Percentiles rank a stretch among this genome's conserved stretches.
Evolutionary conservation across 2,888 invertebrate species (phyloP).

Genomic region (Torymus auratus): DNA sequence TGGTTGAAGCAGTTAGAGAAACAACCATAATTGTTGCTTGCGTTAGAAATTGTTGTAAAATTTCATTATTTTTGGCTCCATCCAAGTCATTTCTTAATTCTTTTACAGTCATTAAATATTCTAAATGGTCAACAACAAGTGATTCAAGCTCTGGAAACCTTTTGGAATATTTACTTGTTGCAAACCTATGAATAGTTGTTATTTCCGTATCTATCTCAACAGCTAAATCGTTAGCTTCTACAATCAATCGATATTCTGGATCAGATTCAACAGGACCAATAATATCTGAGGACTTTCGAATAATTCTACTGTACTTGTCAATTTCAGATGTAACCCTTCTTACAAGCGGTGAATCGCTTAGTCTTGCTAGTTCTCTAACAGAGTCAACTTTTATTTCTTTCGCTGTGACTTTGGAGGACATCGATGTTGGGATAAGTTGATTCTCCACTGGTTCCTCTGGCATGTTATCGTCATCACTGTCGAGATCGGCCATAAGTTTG

Average conservation of each 20-base stretch:
- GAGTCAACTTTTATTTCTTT: slow-evolving; percentile 81
- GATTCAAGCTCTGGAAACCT: slow-evolving; percentile 98
- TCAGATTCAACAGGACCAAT: slow-evolving; percentile 96
- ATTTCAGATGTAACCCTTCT: slow-evolving; percentile 85
- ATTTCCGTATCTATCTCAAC: slow-evolving; percentile 98
- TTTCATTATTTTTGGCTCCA: slow-evolving; percentile 96
- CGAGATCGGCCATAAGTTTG: slow-evolving; percentile 97
- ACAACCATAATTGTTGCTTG: slow-evolving; percentile 99
- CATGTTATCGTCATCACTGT: slow-evolving; percentile 87
- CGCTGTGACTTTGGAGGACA: slow-evolving; percentile 69
- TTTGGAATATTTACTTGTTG: slow-evolving; percentile 96
- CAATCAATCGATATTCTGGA: slow-evolving; percentile 97
- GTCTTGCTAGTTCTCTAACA: slow-evolving; percentile 91
- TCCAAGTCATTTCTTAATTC: slow-evolving; percentile 97
- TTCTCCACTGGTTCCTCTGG: slow-evolving; percentile 79
- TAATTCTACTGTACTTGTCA: slow-evolving; percentile 83
- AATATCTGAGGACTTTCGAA: slow-evolving; percentile 85
- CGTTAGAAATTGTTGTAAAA: slow-evolving; percentile 93
- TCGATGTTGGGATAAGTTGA: slow-evolving; percentile 67
- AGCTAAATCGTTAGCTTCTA: slow-evolving; percentile 97
- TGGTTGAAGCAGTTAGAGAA: slow-evolving; percentile 99
- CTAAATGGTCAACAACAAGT: slow-evolving; percentile 93
- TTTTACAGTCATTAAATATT: slow-evolving; percentile 94
- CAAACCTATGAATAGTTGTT: slow-evolving; percentile 95
- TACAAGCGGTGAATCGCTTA: slow-evolving; percentile 89